These are phyloP conservation scores for Pempheris klunzingeri DNA, from an alignment of 2,797 vertebrate species.

Conservation along the genomic window DNA sequence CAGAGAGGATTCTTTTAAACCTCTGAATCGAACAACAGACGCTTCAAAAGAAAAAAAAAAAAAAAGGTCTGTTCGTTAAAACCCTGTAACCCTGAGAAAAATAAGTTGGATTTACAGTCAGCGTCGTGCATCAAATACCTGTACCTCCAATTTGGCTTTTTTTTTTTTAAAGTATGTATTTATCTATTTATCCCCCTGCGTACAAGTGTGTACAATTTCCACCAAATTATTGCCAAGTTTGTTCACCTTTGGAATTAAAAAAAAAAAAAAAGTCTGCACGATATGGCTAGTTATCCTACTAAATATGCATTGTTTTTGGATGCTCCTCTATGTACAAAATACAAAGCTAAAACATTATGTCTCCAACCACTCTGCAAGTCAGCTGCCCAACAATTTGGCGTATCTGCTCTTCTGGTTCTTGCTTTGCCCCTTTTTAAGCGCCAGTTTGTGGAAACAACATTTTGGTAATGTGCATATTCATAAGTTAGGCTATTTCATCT, in stretches of 20 bases:
- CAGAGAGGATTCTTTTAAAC: conserved; percentile 30
- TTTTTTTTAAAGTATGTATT: neutral
- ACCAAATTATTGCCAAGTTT: neutral
- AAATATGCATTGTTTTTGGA: conserved; percentile 24
- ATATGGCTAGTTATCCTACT: conserved; percentile 68
- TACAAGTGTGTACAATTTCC: conserved; percentile 1
- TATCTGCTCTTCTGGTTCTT: conserved; percentile 14
- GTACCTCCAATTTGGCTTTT: conserved; percentile 33
- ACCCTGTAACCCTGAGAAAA: conserved; percentile 79
- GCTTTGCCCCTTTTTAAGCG: conserved; percentile 45
- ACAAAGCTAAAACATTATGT: conserved; percentile 42
- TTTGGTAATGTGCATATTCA: conserved; percentile 74
- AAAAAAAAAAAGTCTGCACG: conserved; percentile 16
- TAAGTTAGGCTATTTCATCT: conserved; percentile 57
- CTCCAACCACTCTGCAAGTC: conserved; percentile 27
- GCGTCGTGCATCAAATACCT: conserved; percentile 41
- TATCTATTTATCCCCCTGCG: conserved; percentile 7
- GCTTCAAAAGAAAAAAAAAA: too few relatives aligned
- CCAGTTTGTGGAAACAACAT: conserved; percentile 55
- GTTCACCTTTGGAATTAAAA: conserved; percentile 16
- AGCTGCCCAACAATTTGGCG: conserved; percentile 32
- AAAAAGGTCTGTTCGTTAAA: conserved; percentile 47
- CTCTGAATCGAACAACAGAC: conserved; percentile 36
- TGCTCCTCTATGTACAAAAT: conserved; percentile 35
- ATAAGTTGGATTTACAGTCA: conserved; percentile 48